Conservation (phyloP, 2,797 vertebrate species). For the Arctocebus calabarensis region DNA sequence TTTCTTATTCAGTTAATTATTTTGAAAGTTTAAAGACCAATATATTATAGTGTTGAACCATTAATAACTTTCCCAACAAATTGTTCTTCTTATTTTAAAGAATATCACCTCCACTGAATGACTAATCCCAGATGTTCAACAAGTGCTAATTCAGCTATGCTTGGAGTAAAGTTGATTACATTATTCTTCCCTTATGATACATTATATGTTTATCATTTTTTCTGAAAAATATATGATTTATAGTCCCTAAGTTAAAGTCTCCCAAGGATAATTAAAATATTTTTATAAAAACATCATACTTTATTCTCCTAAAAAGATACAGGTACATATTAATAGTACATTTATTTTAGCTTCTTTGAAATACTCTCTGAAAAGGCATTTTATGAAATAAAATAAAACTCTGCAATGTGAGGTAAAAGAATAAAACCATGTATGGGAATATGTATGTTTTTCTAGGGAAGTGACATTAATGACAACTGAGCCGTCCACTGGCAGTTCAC, state of each 20-base stretch:
- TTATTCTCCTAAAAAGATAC: not conserved
- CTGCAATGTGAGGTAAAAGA: not conserved
- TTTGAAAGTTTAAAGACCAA: not conserved
- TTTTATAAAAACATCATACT: not conserved
- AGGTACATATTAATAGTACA: not conserved
- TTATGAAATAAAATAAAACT: not conserved
- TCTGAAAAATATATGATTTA: not conserved
- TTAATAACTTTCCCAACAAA: not conserved
- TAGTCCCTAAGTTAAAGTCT: not conserved
- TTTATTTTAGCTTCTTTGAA: not conserved
- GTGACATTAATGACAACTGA: not conserved
- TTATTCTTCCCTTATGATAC: not conserved
- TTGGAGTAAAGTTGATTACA: not conserved
- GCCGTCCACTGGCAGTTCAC: not conserved
- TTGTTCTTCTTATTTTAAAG: not conserved
- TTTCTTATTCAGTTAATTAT: conserved; percentile 7
- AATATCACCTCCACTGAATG: not conserved
- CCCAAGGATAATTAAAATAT: not conserved
- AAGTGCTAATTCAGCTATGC: not conserved
- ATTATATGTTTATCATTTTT: not conserved
- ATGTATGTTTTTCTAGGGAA: not conserved
- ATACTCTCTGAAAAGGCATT: not conserved
- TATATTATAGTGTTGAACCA: not conserved
- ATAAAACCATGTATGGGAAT: not conserved
- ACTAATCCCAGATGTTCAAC: not conserved